These are phyloP conservation scores for Spodoptera exigua DNA, from an alignment of 2,888 invertebrate species.

Conservation along the genomic window DNA sequence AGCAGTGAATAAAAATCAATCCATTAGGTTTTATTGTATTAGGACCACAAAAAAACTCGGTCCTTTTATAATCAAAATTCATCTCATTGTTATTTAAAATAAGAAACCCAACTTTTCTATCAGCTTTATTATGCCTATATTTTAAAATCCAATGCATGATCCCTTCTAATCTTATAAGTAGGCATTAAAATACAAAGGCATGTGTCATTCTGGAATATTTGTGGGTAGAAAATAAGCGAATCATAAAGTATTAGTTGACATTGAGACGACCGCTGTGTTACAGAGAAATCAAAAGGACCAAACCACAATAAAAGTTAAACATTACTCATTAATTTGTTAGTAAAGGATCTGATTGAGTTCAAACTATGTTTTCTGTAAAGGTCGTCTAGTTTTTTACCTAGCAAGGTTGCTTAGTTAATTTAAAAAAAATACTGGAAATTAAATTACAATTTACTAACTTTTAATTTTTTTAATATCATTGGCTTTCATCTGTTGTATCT, in stretches of 20 bases:
- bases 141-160: slow-evolving; percentile 15
- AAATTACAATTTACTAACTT: too few species aligned
- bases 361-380: too few species aligned
- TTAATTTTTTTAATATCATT: neutral
- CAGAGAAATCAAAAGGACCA: slow-evolving; percentile 18
- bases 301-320: neutral
- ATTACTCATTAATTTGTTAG: too few species aligned
- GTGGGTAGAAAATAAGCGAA: slow-evolving; percentile 20
- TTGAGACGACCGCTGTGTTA: slow-evolving; percentile 17
- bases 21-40: slow-evolving; percentile 8
- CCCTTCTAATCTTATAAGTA: slow-evolving; percentile 31
- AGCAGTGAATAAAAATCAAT: neutral
- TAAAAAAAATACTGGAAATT: too few species aligned
- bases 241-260: slow-evolving; percentile 21
- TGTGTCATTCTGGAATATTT: slow-evolving; percentile 36
- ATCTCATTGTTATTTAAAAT: slow-evolving; percentile 10
- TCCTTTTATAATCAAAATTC: slow-evolving; percentile 6
- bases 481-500: too few species aligned
- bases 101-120: slow-evolving; percentile 14
- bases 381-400: too few species aligned
- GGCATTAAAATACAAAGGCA: slow-evolving; percentile 20
- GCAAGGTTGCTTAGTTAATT: too few species aligned
- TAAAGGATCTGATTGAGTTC: too few species aligned
- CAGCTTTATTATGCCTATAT: slow-evolving; percentile 15
- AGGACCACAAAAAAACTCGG: neutral